phyloP scores from a whole-genome alignment of 2,797 vertebrate genomes.

The Otolemur crassicaudatus region DNA sequence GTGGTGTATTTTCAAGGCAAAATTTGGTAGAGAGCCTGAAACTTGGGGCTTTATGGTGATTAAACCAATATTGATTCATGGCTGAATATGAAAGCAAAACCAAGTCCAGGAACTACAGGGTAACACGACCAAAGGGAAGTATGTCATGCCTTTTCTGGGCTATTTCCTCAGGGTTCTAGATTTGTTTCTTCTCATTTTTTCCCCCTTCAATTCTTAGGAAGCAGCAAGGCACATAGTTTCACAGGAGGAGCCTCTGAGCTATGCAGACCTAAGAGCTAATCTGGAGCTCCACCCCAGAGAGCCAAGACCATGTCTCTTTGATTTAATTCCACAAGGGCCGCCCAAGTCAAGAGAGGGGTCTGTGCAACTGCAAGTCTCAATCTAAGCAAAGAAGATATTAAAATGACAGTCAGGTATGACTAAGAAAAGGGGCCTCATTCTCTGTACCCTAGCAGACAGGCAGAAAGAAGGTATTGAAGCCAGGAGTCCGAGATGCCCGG shows the following conservation, averaged over 20 bases:
- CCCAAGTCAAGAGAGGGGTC: background rate
- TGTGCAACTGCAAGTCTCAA: background rate
- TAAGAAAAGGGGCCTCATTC: background rate
- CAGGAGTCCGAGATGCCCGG: background rate
- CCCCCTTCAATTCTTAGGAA: background rate
- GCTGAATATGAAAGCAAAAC: background rate
- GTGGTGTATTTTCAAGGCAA: background rate
- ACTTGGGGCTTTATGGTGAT: background rate
- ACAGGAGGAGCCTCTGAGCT: background rate
- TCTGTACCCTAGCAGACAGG: rapidly evolving
- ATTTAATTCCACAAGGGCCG: background rate
- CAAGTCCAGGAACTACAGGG: background rate
- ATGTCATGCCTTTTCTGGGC: background rate
- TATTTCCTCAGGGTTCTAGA: background rate
- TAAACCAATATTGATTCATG: background rate
- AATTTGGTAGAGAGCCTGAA: background rate
- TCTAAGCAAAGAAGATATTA: background rate
- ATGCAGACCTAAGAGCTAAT: background rate
- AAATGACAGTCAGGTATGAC: background rate
- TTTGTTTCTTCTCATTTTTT: background rate
- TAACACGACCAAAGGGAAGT: background rate
- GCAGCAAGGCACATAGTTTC: background rate
- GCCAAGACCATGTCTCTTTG: background rate
- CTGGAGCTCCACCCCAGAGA: background rate
- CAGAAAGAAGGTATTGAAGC: background rate